These are phyloP conservation scores for Patella depressa DNA, from an alignment of 2,888 invertebrate genomes.

Conservation along the genomic window DNA sequence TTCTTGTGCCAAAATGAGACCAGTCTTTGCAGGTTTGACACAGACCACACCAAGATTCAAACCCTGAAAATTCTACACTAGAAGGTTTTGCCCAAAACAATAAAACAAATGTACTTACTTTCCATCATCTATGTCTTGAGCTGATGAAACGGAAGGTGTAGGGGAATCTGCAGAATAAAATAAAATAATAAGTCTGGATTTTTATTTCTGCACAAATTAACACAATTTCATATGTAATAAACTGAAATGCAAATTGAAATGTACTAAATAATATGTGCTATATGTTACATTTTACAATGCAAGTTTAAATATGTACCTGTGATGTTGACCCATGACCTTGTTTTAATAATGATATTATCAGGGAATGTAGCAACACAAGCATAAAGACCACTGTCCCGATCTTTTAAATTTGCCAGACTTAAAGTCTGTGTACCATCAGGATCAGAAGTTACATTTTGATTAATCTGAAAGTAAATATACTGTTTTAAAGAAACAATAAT, in stretches of 20 bases:
- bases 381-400: conserved; percentile 63
- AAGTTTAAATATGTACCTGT: conserved; percentile 35
- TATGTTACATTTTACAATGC: no score
- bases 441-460: conserved; percentile 25
- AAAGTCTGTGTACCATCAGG: conserved; percentile 71
- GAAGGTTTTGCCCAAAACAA: not conserved
- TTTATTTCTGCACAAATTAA: no score
- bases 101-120: not conserved
- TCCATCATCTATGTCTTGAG: not conserved
- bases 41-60: no score
- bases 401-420: conserved; percentile 75
- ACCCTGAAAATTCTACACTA: no score
- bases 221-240: no score
- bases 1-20: no score
- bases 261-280: no score
- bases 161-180: not conserved
- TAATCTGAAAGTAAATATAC: conserved; percentile 14
- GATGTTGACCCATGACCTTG: conserved; percentile 47
- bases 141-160: not conserved
- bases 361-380: conserved; percentile 54
- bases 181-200: not conserved
- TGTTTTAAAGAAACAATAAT: not conserved
- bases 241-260: no score
- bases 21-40: no score
- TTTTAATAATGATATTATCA: conserved; percentile 45